Base-by-base conservation (phyloP, 2,888 invertebrate species). In the Abrostola triplasia region DNA sequence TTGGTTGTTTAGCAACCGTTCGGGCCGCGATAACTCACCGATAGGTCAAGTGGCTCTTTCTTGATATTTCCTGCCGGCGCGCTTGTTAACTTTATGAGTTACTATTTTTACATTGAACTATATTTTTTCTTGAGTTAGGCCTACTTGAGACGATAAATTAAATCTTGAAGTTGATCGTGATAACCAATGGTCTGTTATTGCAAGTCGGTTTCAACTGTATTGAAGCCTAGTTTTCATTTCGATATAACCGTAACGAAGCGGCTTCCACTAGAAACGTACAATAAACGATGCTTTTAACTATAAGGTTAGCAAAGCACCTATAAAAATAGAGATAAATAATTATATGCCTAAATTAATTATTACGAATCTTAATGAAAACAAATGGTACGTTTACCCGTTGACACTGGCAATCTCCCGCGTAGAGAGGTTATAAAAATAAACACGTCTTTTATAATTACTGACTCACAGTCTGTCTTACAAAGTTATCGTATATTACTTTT, bases 381-480 rank as follows among this genome's bases (percentile, higher is more conserved):
- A 50, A 67, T 36, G 57, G 57, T 64, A 51, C 64, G 44, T 69
- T 50, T 69, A 64, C 58, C 54, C 65, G 35, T n/a, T 60, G 73
- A 59, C 73, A 66, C 59, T 62, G 49, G 44, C 38, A 59, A 64
- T 57, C 79, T 73, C 78, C 79, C 79, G 68, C 79, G 59, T 38
- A 49, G 76, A 71, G 61, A 75, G 70, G 51, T 36, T 70, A 75
- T 67, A 66, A 75, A 75, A 68, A 77, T 79, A 77, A 67, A 68
- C 60, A 70, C 42, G 35, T 54, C 63, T 73, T 55, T 67, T 55
- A 65, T 78, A 71, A 73, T 67, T 71, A 70, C 64, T 52, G 60
- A 64, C 58, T 60, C 59, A 50, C 41, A 44, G 57, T 57, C 41
- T 51, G 51, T 61, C 54, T 36, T 36, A 57, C 60, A 56, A 52